Conservation (phyloP, 35 echinoderm and acorn worm genomes). For the Holothuria glaberrima region DNA sequence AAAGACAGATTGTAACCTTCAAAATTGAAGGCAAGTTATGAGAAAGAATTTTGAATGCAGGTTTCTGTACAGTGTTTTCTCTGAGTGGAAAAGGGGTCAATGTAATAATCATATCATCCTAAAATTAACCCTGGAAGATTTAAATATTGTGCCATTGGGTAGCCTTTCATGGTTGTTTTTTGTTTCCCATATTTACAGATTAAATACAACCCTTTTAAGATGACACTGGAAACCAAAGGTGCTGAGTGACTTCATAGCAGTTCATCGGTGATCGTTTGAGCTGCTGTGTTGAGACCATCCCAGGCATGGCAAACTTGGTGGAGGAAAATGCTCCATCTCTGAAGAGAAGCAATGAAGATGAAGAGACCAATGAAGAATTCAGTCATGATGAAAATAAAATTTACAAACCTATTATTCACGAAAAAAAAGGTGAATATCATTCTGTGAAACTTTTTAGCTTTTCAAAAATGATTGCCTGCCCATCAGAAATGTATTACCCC, state of each 20-base stretch:
- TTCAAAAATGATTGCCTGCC: too few species aligned
- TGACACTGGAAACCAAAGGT: slow-evolving; percentile 38
- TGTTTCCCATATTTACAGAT: background rate
- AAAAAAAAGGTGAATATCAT: background rate
- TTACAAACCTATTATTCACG: slow-evolving; percentile 33
- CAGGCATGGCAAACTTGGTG: slow-evolving; percentile 11
- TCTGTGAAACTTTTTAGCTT: too few species aligned
- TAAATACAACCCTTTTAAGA: background rate
- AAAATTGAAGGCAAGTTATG: too few species aligned
- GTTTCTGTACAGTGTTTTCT: too few species aligned
- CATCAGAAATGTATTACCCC: too few species aligned
- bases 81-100: too few species aligned
- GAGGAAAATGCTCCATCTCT: slow-evolving; percentile 19
- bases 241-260: slow-evolving; percentile 13
- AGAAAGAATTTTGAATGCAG: too few species aligned
- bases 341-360: slow-evolving; percentile 26
- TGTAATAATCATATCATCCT: too few species aligned
- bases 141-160: background rate
- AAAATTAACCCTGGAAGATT: background rate
- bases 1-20: too few species aligned
- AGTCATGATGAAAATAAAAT: background rate
- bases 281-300: too few species aligned
- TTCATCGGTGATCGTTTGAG: too few species aligned
- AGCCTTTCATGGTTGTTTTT: background rate
- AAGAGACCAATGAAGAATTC: background rate